Conservation (phyloP, 2,113 vertebrate species). For the Nyctereutes procyonoides region DNA sequence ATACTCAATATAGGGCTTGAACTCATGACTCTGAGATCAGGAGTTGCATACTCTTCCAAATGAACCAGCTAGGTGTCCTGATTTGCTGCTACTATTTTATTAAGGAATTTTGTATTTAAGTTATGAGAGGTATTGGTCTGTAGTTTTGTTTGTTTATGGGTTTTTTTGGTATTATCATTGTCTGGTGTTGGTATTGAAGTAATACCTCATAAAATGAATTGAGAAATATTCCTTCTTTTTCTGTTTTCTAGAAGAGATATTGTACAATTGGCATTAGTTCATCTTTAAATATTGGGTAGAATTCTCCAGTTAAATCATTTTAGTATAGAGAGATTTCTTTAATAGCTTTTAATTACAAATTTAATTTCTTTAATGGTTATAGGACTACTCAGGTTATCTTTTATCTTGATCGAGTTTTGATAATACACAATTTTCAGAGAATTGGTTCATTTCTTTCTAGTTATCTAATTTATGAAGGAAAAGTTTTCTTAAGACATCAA, state of each 20-base stretch:
- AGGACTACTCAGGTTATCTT: not conserved
- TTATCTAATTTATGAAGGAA: not conserved
- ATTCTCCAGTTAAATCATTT: not conserved
- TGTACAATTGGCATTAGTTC: constrained; percentile 10
- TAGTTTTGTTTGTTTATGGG: not conserved
- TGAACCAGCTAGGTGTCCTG: not conserved
- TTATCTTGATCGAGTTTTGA: constrained; percentile 7
- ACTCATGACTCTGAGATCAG: not conserved
- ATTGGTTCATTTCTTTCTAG: not conserved
- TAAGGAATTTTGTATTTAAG: not conserved
- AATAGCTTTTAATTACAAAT: constrained; percentile 4
- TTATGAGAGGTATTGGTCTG: not conserved
- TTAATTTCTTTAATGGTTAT: not conserved
- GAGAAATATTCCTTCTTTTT: not conserved
- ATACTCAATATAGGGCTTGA: not conserved
- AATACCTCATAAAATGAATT: not conserved
- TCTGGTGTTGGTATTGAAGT: not conserved
- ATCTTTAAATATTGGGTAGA: not conserved
- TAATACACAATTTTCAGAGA: not conserved
- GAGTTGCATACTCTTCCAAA: not conserved
- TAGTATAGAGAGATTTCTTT: not conserved
- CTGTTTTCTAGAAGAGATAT: not conserved
- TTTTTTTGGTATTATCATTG: not conserved
- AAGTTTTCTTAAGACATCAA: not conserved
- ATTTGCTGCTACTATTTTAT: not conserved